A percentile compares a stretch with the other conserved stretches of the same genome.
Evolutionary conservation across 1,140 invertebrate species (phyloP).

Genomic region (Gyrodactylus bullatarudis): DNA sequence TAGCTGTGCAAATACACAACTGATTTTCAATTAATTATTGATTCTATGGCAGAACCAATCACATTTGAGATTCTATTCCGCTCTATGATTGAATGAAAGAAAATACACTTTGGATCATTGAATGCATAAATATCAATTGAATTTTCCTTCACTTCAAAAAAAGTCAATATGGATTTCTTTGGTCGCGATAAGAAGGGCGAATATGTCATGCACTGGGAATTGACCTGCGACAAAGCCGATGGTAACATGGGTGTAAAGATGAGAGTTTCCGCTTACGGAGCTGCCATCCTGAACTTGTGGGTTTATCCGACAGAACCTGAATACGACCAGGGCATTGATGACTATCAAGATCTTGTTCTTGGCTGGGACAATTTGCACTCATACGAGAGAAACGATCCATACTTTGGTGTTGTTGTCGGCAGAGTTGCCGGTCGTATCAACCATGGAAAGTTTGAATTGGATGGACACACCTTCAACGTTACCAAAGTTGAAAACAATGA

Average conservation of each 20-base stretch:
- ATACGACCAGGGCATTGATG: not conserved
- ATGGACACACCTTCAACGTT: conserved; percentile 32
- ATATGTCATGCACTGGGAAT: not conserved
- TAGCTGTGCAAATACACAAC: no score
- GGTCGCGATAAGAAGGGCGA: not conserved
- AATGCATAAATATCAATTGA: no score
- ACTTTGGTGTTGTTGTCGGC: conserved; percentile 55
- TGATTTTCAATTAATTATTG: no score
- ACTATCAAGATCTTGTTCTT: not conserved
- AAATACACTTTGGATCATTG: no score
- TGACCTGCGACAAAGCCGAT: not conserved
- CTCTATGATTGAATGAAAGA: no score
- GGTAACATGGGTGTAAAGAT: not conserved
- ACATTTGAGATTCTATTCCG: no score
- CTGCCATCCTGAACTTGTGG: not conserved
- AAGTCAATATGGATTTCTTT: no score
- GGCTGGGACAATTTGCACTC: conserved; percentile 10
- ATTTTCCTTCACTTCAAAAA: no score
- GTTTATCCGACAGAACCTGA: not conserved
- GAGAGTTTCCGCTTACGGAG: not conserved
- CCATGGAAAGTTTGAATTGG: conserved; percentile 31
- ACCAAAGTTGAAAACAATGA: conserved; percentile 33
- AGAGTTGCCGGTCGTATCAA: conserved; percentile 51
- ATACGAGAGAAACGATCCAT: conserved; percentile 19
- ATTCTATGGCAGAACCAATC: no score